phyloP scores from a whole-genome alignment of 2,113 vertebrate species.

The Onychostoma macrolepis region DNA sequence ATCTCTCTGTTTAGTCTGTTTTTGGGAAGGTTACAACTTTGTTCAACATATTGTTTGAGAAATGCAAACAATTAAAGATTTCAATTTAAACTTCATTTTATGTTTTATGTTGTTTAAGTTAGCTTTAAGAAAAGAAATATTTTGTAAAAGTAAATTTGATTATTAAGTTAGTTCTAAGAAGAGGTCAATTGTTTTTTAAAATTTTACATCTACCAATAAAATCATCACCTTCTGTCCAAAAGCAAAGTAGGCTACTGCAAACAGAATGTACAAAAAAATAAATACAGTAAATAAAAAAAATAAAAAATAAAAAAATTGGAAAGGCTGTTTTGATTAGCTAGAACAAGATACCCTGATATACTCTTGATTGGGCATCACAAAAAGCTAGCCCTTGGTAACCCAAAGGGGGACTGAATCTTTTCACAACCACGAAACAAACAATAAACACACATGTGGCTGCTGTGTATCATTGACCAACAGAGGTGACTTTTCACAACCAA shows the following conservation, averaged over 20 bases:
- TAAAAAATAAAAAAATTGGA: no score
- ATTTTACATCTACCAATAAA: neutral
- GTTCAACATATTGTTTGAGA: no score
- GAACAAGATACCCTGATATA: neutral
- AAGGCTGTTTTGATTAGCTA: neutral
- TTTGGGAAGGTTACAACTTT: no score
- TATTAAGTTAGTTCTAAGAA: no score
- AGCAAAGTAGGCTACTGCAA: neutral
- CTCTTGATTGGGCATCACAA: neutral
- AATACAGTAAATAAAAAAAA: no score
- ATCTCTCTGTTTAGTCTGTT: no score
- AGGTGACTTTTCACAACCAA: neutral
- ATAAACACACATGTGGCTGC: neutral
- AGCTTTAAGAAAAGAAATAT: no score
- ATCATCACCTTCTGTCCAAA: neutral
- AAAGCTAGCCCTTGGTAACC: neutral
- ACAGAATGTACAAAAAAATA: neutral
- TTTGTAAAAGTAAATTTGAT: no score
- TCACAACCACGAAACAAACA: neutral
- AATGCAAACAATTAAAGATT: no score
- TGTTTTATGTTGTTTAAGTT: no score
- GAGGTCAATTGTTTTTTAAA: neutral
- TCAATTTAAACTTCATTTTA: no score
- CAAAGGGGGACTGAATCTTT: neutral
- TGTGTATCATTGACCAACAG: neutral